Conservation (phyloP, 2,797 vertebrate genomes). For the Ambastaia sidthimunki region DNA sequence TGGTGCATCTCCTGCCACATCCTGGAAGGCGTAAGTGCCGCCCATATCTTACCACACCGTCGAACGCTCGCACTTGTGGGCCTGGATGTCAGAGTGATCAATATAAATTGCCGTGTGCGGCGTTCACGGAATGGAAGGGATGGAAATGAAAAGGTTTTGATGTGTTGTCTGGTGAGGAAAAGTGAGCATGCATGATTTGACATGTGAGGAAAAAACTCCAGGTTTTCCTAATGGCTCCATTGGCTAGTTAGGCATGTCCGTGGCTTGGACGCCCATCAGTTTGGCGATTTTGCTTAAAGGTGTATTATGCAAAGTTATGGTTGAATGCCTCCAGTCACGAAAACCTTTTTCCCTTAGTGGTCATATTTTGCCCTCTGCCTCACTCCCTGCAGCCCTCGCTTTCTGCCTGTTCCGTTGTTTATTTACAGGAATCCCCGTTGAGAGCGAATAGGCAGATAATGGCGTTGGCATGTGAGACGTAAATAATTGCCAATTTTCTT, state of each 20-base stretch:
- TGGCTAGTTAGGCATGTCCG: constrained; percentile 59
- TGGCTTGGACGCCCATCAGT: constrained; percentile 67
- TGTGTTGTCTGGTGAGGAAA: constrained; percentile 59
- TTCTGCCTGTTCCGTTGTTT: constrained; percentile 62
- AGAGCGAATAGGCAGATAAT: constrained; percentile 66
- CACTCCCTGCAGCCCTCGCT: constrained; percentile 38
- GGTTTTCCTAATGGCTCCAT: constrained; percentile 71
- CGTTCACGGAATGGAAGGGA: constrained; percentile 38
- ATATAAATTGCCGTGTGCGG: constrained; percentile 62
- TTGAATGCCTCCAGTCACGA: constrained; percentile 69
- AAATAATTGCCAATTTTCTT: constrained; percentile 72
- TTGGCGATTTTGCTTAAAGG: constrained; percentile 66
- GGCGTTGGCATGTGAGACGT: constrained; percentile 69
- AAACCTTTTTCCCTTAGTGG: constrained; percentile 57
- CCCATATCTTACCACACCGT: constrained; percentile 56
- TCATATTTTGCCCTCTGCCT: constrained; percentile 53
- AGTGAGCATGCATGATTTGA: constrained; percentile 71
- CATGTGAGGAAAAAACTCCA: constrained; percentile 56
- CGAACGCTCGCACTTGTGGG: constrained; percentile 59
- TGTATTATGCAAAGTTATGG: constrained; percentile 72
- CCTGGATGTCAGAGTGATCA: constrained; percentile 67
- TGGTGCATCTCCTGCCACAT: constrained; percentile 64
- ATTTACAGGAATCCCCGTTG: constrained; percentile 68
- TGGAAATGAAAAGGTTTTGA: constrained; percentile 56
- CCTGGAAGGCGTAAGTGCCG: constrained; percentile 60